phyloP scores from a whole-genome alignment of 2,113 vertebrate species.

The Corythoichthys haematopterus region DNA sequence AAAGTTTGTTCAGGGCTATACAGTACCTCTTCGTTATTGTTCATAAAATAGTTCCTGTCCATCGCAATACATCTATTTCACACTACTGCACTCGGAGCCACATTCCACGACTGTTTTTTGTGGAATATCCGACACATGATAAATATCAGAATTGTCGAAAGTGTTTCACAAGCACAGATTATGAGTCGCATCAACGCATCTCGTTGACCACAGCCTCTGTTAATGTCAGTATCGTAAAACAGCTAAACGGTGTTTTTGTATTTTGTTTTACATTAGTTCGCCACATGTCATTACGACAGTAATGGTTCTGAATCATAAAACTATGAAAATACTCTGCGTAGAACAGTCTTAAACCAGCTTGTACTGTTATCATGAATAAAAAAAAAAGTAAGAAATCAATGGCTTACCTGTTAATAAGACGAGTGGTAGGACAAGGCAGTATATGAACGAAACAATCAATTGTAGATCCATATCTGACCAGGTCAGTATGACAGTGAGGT shows the following conservation, averaged over 20 bases:
- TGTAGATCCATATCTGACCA: constrained; percentile 57
- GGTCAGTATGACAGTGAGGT: background rate
- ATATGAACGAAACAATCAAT: constrained; percentile 54
- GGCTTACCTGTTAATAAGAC: constrained; percentile 53
- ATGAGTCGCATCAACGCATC: no score
- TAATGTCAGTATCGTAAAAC: background rate
- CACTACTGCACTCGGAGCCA: no score
- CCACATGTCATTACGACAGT: background rate
- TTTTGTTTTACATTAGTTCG: background rate
- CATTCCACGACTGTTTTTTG: no score
- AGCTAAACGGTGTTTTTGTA: no score
- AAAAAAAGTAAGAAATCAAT: background rate
- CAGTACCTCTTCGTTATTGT: no score
- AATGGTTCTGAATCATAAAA: background rate
- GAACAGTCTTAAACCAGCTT: background rate
- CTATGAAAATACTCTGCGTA: background rate
- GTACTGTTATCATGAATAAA: background rate
- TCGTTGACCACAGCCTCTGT: no score
- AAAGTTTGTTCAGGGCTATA: no score
- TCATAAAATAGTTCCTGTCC: no score
- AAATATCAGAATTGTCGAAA: no score
- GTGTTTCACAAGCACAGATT: no score
- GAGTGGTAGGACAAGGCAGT: constrained; percentile 51
- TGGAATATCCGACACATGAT: no score
- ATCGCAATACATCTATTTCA: no score